Evolutionary conservation across 2,797 vertebrate genomes (phyloP).

Genomic region (Catamblyrhynchus diadema): DNA sequence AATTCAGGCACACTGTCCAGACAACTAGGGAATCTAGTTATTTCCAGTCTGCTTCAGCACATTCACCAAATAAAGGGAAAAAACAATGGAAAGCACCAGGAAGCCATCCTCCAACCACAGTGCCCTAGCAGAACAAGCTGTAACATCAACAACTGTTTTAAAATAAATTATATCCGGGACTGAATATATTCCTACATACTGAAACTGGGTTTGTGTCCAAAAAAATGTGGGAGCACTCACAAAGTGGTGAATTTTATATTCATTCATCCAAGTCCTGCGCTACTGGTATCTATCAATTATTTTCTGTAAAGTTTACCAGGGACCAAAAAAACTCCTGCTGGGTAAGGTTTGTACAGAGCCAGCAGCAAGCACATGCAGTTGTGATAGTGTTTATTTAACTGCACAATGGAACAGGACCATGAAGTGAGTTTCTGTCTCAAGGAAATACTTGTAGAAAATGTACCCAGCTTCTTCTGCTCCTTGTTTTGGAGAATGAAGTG

Average conservation of each 20-base stretch:
- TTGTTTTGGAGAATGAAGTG: background rate
- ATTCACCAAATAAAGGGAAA: background rate
- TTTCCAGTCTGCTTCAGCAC: background rate
- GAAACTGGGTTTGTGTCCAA: background rate
- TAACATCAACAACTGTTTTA: background rate
- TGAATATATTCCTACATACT: background rate
- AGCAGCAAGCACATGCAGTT: background rate
- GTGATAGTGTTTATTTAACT: background rate
- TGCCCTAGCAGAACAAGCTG: background rate
- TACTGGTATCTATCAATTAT: background rate
- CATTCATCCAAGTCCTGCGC: background rate
- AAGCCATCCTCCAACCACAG: background rate
- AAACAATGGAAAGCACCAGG: background rate
- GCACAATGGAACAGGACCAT: background rate
- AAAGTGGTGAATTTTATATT: accelerated
- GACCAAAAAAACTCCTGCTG: background rate
- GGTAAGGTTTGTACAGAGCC: background rate
- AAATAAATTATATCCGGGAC: background rate
- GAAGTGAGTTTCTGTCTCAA: background rate
- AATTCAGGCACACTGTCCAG: background rate
- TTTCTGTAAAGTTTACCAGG: background rate
- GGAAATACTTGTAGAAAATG: background rate
- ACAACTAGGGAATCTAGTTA: background rate
- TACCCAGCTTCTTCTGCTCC: background rate
- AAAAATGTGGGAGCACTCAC: background rate